These are phyloP conservation scores for Mormyrus hasselquistii DNA, from an alignment of 2,797 vertebrate genomes.

Conservation along the genomic window DNA sequence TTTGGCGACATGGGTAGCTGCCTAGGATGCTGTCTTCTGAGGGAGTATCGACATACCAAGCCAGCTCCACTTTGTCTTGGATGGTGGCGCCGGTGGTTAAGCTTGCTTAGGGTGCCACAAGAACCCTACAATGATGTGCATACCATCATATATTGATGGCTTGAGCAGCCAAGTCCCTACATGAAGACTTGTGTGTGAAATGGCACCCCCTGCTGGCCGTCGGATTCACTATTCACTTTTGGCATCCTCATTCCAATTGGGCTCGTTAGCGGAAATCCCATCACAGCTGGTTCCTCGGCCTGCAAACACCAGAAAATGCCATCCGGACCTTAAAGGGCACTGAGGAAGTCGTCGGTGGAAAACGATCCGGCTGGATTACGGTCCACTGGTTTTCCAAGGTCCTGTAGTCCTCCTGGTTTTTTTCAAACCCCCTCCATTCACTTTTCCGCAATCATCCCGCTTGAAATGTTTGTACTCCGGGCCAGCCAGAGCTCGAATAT, in stretches of 20 bases:
- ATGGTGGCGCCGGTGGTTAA: neutral
- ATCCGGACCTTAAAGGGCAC: neutral
- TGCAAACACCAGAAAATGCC: neutral
- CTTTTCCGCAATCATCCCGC: neutral
- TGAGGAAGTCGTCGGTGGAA: neutral
- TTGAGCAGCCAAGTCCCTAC: neutral
- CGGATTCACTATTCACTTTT: neutral
- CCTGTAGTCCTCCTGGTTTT: neutral
- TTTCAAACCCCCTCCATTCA: neutral
- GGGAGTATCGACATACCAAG: neutral
- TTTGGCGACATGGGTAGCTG: neutral
- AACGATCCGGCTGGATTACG: neutral
- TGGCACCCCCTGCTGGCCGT: neutral
- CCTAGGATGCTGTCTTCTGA: neutral
- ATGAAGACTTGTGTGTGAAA: neutral
- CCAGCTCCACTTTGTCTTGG: neutral
- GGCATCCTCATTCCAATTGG: neutral
- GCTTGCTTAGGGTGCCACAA: neutral
- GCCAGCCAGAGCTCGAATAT: neutral
- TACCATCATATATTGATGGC: neutral
- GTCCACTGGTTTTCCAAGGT: neutral
- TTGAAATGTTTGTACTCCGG: slow-evolving; percentile 3
- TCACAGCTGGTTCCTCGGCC: neutral
- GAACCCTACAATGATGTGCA: neutral
- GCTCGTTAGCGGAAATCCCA: neutral